Conservation (phyloP, 2,113 vertebrate species). For the Silurus meridionalis region DNA sequence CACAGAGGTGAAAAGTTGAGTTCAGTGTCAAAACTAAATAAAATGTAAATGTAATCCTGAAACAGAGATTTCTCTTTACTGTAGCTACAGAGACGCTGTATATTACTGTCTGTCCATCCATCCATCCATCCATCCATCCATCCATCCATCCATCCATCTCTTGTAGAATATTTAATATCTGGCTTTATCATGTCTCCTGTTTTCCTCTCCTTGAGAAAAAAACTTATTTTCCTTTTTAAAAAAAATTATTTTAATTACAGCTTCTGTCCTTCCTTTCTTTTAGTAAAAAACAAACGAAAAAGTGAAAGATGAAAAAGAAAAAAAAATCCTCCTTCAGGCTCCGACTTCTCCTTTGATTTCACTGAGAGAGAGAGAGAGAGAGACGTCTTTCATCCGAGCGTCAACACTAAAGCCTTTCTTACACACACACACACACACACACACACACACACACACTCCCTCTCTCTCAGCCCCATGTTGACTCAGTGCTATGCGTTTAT, state of each 20-base stretch:
- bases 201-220: no score
- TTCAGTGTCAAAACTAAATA: background rate
- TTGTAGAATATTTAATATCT: background rate
- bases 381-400: slow-evolving; percentile 71
- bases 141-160: background rate
- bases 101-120: background rate
- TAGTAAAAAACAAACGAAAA: slow-evolving; percentile 67
- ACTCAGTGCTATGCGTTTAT: slow-evolving; percentile 30
- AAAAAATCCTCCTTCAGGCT: slow-evolving; percentile 57
- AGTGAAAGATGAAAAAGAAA: slow-evolving; percentile 64
- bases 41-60: background rate
- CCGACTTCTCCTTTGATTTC: slow-evolving; percentile 67
- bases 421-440: slow-evolving; percentile 16
- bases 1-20: background rate
- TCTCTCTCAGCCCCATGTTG: slow-evolving; percentile 19
- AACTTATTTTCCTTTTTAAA: slow-evolving; percentile 55
- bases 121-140: background rate
- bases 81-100: background rate
- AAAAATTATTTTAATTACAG: slow-evolving; percentile 77
- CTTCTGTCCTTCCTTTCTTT: slow-evolving; percentile 66
- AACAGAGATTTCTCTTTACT: background rate
- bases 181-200: background rate
- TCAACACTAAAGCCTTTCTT: slow-evolving; percentile 52
- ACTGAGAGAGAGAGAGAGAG: slow-evolving; percentile 46
- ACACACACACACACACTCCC: background rate